These are phyloP conservation scores for Zygaena filipendulae DNA, from an alignment of 2,888 invertebrate genomes.

Conservation along the genomic window DNA sequence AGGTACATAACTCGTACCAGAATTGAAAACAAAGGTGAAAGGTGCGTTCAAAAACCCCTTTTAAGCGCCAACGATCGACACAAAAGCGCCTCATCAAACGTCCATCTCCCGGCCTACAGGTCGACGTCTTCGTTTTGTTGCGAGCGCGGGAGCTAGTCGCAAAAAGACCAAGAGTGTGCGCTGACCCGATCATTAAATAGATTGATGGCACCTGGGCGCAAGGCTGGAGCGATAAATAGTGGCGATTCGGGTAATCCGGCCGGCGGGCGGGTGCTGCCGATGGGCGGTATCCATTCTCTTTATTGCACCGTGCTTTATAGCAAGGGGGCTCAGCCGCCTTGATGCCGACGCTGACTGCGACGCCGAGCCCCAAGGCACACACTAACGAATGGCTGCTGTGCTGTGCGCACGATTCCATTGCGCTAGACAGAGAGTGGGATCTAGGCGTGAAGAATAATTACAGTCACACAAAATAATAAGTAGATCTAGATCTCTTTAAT, in stretches of 20 bases:
- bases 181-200: constrained; percentile 70
- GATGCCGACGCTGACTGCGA: constrained; percentile 45
- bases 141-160: constrained; percentile 34
- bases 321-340: constrained; percentile 46
- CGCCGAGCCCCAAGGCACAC: no score
- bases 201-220: constrained; percentile 68
- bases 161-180: constrained; percentile 64
- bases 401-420: no score
- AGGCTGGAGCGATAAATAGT: constrained; percentile 67
- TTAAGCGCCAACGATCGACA: constrained; percentile 51
- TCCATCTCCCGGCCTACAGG: constrained; percentile 49
- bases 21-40: no score
- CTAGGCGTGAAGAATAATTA: no score
- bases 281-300: constrained; percentile 68
- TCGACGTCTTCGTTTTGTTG: constrained; percentile 48
- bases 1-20: no score
- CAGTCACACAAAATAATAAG: no score
- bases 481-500: no score
- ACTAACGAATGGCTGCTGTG: no score
- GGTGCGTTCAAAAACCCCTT: constrained; percentile 54
- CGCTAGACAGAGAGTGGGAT: no score
- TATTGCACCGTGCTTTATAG: constrained; percentile 67
- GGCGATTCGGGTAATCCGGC: constrained; percentile 66
- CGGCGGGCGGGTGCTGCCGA: constrained; percentile 50
- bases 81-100: constrained; percentile 67